Conservation (phyloP, 37 sponge, comb jelly and placozoan species). For the Diacarnus erythraeanus region DNA sequence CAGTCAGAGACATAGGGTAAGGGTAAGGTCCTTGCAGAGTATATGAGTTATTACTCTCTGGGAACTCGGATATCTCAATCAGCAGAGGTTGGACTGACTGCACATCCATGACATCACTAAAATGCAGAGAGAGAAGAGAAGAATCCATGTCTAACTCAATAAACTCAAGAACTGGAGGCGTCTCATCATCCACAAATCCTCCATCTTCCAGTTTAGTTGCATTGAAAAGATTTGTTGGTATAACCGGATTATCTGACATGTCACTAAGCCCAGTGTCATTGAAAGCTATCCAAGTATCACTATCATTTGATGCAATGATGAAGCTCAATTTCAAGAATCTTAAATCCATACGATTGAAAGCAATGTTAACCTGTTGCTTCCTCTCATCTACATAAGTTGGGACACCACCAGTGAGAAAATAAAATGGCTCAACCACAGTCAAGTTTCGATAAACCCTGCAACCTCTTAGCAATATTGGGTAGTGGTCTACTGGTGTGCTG, state of each 20-base stretch:
- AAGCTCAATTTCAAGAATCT: conserved; percentile 59
- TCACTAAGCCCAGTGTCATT: conserved; percentile 59
- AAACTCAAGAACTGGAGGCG: conserved; percentile 66
- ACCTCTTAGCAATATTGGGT: conserved; percentile 55
- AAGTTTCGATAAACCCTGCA: conserved; percentile 43
- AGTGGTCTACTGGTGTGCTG: conserved; percentile 14
- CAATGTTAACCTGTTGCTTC: conserved; percentile 61
- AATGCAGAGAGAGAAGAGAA: conserved; percentile 66
- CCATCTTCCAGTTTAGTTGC: conserved; percentile 42
- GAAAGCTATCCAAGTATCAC: conserved; percentile 69
- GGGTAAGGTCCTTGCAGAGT: conserved; percentile 45
- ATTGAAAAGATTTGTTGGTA: conserved; percentile 55
- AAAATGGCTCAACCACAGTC: conserved; percentile 44
- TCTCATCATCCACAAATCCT: conserved; percentile 54
- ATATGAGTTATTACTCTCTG: conserved; percentile 57
- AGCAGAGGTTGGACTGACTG: conserved; percentile 48
- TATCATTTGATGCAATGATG: conserved; percentile 47
- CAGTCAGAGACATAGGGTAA: conserved; percentile 16
- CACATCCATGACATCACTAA: conserved; percentile 78
- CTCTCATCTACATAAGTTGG: conserved; percentile 61
- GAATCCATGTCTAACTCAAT: conserved; percentile 67
- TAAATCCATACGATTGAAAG: conserved; percentile 67
- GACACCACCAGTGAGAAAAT: conserved; percentile 69
- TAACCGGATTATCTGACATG: conserved; percentile 59
- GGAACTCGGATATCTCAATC: conserved; percentile 36